Base-by-base conservation (phyloP, 2,888 invertebrate species). In the Ophion obscuratus region DNA sequence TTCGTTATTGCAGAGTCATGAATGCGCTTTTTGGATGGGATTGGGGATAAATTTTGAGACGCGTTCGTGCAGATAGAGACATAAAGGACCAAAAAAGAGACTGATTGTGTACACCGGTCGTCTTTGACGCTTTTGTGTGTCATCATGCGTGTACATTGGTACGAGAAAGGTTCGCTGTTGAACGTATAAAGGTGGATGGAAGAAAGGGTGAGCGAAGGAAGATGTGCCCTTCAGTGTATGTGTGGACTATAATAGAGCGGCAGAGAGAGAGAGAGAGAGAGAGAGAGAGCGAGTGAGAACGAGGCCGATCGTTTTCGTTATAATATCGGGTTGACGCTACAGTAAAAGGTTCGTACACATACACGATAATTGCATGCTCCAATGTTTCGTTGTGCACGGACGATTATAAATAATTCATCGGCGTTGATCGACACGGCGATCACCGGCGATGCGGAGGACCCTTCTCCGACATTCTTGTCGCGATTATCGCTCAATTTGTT, bases 341-440 rank as follows among this genome's bases (percentile, higher is more conserved):
- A 47, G 20, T 11, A 62, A 64, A 70, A 85, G 82, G 75, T 70
- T 66, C 61, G 82, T 77, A 66, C 84, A 68, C 74, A 70, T 59
- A 73, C 70, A 61, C 85, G 85, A 87, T 88, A 88, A 88, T 88
- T 85, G 85, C 77, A 77, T 71, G 71, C 73, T 81, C 64, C 14
- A 64, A 47, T 75, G 40, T 77, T 67, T 77, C 77, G 59, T 77
- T 68, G 57, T 67, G 67, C 20, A 68, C 68, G 77, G 14, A 59
- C 68, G 70, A 86, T 87, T 84, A 87, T 88, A 85, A 88, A 88
- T 88, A 87, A 88, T 88, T 84, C 82, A 88, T 85, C 74, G 81
- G 59, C 77, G 67, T 31, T 57, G 47, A 66, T 57, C 44, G 67
- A 59, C 68, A 66, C 77, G 62, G 40, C 44, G 53, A 27, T 75